A percentile compares a stretch with the other conserved stretches of the same genome.
phyloP scores from a whole-genome alignment of 2,888 invertebrate genomes.

The Crepidodera aurea region DNA sequence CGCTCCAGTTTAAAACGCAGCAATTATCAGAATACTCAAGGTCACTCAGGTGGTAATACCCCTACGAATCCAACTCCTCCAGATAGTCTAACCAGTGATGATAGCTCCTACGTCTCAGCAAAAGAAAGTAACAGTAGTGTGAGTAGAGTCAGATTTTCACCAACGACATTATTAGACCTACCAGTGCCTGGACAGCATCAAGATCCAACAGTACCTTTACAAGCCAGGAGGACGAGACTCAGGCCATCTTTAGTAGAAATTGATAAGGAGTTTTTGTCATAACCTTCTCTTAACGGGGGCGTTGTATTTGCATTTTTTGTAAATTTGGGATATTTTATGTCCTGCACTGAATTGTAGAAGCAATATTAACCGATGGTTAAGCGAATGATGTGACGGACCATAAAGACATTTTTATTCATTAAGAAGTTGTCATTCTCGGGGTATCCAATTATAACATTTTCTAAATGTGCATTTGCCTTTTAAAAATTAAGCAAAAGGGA shows the following conservation, averaged over 20 bases:
- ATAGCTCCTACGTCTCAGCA: conserved; percentile 88
- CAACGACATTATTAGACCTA: conserved; percentile 74
- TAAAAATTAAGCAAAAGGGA: no score
- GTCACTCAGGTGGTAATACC: conserved; percentile 70
- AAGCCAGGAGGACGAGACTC: conserved; percentile 61
- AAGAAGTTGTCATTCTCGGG: no score
- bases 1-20: conserved; percentile 84
- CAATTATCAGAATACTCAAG: conserved; percentile 62
- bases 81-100: conserved; percentile 85
- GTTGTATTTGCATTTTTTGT: conserved; percentile 32
- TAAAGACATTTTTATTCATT: no score
- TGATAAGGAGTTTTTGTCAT: conserved; percentile 67
- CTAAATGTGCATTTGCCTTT: no score
- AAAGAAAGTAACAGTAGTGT: conserved; percentile 78
- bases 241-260: conserved; percentile 65
- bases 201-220: conserved; percentile 65
- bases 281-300: conserved; percentile 51
- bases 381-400: conserved; percentile 15
- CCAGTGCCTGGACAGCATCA: conserved; percentile 65
- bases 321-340: conserved; percentile 5
- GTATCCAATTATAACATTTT: no score
- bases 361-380: conserved; percentile 18
- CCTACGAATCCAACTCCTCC: conserved; percentile 88
- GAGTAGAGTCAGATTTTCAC: conserved; percentile 80
- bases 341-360: conserved; percentile 6